Base-by-base conservation (phyloP, 2,888 invertebrate species). In the Phengaris alcon region DNA sequence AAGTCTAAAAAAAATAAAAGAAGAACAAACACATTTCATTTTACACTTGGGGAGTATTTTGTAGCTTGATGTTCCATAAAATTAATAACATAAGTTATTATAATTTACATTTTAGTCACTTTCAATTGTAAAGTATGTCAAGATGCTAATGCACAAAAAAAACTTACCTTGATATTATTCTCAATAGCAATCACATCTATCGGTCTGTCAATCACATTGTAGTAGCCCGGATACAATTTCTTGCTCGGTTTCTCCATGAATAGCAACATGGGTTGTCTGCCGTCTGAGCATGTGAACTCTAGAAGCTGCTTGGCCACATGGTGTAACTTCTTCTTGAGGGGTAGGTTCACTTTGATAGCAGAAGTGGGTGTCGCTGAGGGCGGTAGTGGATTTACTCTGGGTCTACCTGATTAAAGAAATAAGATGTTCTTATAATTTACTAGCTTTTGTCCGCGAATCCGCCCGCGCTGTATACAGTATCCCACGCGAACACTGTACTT, bases 231-330 rank as follows among this genome's bases (percentile, higher is more conserved):
- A 86, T 99, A 99, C 54, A 98, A 93, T 85, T 98, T 98, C 87
- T 97, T 97, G 51, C 98, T 98, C 0, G 99, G 99, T 84, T 99
- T 97, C 87, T 98, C 98, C 97, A 99, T 97, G 86, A 99, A 99
- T 82, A 98, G 95, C 76, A 97, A 92, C 94, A 98, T 97, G 0
- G 98, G 97, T 81, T 97, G 96, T 13, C 99, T 94, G 0, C 97
- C 97, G 81, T 96, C 97, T 68, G 91, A 90, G 78, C 93, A 94
- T 0, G 93, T 92, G 83, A 90, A 93, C 68, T 94, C 94, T 0
- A 94, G 83, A 76, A 94, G 80, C 70, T 93, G 93, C 35, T 90
- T 97, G 81, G 97, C 97, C 75, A 99, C 94, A 75, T 95, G 94
- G 84, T 97, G 96, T 13, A 99, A 94, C 83, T 97, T 95, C 86